Conservation (phyloP, 2,888 invertebrate genomes). For the Pharmacophagus antenor region DNA sequence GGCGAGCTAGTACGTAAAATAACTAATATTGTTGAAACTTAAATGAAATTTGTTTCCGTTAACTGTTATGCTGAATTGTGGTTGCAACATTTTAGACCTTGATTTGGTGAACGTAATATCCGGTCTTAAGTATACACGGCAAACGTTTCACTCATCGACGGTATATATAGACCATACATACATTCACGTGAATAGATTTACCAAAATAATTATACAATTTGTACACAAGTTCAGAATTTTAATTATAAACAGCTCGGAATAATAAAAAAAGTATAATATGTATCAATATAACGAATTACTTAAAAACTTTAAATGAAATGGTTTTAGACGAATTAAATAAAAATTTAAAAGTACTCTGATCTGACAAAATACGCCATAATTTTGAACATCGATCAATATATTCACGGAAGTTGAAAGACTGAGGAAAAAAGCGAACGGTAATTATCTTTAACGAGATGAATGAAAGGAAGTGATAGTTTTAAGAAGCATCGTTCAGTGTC, state of each 20-base stretch:
- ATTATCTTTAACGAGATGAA: neutral
- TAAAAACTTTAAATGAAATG: no score
- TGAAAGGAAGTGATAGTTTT: slow-evolving; percentile 5
- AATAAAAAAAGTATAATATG: no score
- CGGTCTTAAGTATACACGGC: slow-evolving; percentile 1
- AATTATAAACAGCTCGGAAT: no score
- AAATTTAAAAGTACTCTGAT: no score
- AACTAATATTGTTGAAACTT: slow-evolving; percentile 6
- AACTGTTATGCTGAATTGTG: neutral
- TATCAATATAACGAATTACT: no score
- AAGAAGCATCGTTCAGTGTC: slow-evolving; percentile 1
- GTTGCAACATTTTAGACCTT: slow-evolving; percentile 14
- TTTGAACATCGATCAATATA: neutral
- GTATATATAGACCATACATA: neutral
- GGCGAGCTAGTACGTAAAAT: slow-evolving; percentile 14
- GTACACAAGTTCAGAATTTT: no score
- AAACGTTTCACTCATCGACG: neutral
- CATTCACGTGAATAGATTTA: no score
- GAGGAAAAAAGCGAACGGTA: slow-evolving; percentile 8
- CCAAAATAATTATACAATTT: no score
- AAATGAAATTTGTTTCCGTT: slow-evolving; percentile 5
- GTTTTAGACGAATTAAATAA: no score
- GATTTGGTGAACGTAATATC: slow-evolving; percentile 20
- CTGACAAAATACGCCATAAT: neutral
- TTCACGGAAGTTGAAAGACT: neutral